Evolutionary conservation across 2,113 vertebrate species (phyloP), one percentile per base, ranked within the genome.

Genomic region (Dicaeum eximium): DNA sequence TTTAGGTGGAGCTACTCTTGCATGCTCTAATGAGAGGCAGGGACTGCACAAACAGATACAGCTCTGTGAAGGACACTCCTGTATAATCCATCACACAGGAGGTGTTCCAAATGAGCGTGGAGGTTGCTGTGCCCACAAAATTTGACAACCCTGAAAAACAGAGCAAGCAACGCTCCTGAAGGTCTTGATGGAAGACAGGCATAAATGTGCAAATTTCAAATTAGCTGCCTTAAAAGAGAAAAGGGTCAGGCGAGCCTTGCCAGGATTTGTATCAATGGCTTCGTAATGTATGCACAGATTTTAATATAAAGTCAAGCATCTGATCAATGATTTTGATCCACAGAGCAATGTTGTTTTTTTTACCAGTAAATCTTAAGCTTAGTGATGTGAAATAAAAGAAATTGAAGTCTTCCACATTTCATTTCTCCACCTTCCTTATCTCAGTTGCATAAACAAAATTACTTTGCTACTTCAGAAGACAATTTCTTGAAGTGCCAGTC

Each of bases 1-100:
- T 77, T 92, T 93, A 80, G 86, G 86, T 95, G 95, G 91, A 95
- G 84, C 83, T 84, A 27, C 62, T 85, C 61, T 88, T 75, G 93
- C 91, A 48, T 88, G 28, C 64, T 80, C 37, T 95, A 92, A 96
- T 96, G 66, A 92, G 93, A 97, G 93, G 54, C 37, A 70, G 93
- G 86, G 93, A 35, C 86, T 91, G 94, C 83, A 93, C 92, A 95
- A 80, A 87, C 61, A 67, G 42, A 65, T 38, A 51, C 42, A 66
- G 67, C 94, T 84, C 19, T 57, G 44, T 78, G 87, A 90, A 92
- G 87, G 92, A 84, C 73, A 83, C 84, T 92, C 30, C 75, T 33
- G 85, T 64, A 21, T 73, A 42, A 82, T 91, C 85, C 69, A 54
- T 74, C 66, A 75, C 72, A 35, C 58, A 61, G 82, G 82, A 90